These are phyloP conservation scores for Nothura maculosa DNA, from an alignment of 2,797 vertebrate species.

Conservation along the genomic window DNA sequence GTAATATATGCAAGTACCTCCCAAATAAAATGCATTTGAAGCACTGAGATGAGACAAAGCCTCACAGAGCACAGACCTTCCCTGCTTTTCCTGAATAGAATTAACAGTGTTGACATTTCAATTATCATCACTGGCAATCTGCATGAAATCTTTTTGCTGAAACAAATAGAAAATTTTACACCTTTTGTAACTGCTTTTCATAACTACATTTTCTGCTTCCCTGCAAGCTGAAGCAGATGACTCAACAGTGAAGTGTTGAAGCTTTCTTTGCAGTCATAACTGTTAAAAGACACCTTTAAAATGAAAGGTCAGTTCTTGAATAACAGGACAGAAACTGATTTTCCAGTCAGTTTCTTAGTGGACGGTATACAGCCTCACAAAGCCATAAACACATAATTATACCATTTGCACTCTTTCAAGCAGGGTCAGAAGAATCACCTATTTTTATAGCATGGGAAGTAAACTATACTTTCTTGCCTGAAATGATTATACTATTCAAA, in stretches of 20 bases:
- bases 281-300: neutral
- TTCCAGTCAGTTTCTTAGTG: neutral
- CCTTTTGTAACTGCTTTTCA: neutral
- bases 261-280: neutral
- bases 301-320: neutral
- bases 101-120: slow-evolving; percentile 12
- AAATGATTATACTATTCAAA: neutral
- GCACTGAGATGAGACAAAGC: neutral
- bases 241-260: neutral
- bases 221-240: neutral
- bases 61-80: neutral
- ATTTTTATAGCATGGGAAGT: neutral
- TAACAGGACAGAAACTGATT: neutral
- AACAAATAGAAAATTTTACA: slow-evolving; percentile 14
- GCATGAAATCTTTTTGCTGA: neutral
- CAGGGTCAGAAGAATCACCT: neutral
- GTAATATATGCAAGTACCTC: neutral
- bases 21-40: neutral
- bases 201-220: neutral
- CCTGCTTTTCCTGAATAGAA: neutral
- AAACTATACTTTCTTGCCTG: neutral
- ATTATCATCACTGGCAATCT: neutral
- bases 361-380: neutral
- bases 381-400: neutral
- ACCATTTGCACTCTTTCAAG: neutral